Conservation (phyloP, 2,113 vertebrate genomes). For the Parus major region DNA sequence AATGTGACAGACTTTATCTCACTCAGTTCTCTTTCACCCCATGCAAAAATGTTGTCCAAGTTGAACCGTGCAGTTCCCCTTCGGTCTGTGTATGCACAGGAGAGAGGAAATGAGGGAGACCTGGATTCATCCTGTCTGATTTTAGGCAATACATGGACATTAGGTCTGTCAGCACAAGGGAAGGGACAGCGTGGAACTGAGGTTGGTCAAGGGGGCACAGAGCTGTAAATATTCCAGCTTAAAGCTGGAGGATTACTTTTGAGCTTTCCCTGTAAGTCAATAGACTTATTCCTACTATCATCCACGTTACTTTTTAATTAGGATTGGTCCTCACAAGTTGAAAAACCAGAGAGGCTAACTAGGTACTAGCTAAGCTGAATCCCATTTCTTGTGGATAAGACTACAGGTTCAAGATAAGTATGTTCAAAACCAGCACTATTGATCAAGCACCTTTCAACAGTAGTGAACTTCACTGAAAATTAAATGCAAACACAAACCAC, state of each 20-base stretch:
- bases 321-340: background rate
- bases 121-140: background rate
- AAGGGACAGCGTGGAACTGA: background rate
- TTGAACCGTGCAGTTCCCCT: background rate
- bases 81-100: background rate
- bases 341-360: background rate
- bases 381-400: background rate
- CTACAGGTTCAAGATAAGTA: background rate
- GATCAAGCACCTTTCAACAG: constrained; percentile 8
- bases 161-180: background rate
- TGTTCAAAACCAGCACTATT: background rate
- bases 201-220: background rate
- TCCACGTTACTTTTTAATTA: background rate
- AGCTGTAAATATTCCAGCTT: background rate
- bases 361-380: background rate
- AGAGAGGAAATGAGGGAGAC: background rate
- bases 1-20: constrained; percentile 25
- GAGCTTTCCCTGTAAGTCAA: background rate
- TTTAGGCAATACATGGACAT: background rate
- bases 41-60: background rate
- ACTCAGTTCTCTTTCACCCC: background rate
- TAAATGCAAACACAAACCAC: background rate
- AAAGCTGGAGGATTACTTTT: background rate
- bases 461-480: background rate
- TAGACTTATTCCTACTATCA: background rate